Evolutionary conservation across 2,888 invertebrate genomes (phyloP), one percentile per base, ranked within the genome.

Genomic region (Protonemura montana): DNA sequence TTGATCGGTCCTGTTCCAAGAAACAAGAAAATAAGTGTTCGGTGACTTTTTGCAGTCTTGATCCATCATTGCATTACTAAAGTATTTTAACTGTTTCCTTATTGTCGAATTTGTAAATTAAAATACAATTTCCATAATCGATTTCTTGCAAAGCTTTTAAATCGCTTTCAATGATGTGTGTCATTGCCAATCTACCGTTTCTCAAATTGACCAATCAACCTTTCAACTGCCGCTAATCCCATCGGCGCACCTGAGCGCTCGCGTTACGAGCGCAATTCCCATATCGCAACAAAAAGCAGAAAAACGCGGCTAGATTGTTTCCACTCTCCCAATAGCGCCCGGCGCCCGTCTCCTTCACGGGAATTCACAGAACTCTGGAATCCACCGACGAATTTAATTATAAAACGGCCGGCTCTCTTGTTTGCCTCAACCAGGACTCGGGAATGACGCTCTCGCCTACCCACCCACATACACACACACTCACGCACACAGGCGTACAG

Each of bases 41-140:
- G 78, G 25, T 25, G 1, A 27, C 78, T 78, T 78, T 78, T 78
- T 78, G 35, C 35, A n/a, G 35, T 35, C 26, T 77, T 5, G 28
- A 28, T 78, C 26, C 59, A 59, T 78, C 27, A 13, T 26, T 6
- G 26, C n/a, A 28, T 10, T 78, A 7, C 78, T 5, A 78, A 27
- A 78, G 78, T 2, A 78, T 27, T 27, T 28, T 25, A 78, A 78
- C 25, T 78, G 27, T 78, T 28, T 27, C 10, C 26, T 78, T 78
- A 28, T 6, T 78, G 25, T 78, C n/a, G 16, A 10, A 25, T 21
- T 26, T 7, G 78, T 25, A 78, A 78, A 26, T 26, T 78, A 78
- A 81, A 81, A n/a, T 76, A 84, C 84, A 26, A 84, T 84, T 84
- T 84, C 84, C 84, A 84, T 84, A 84, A 84, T 84, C 84, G 84